Evolutionary conservation across 2,797 vertebrate species (phyloP), one percentile per base, ranked within the genome.

Genomic region (Melopsittacus undulatus): DNA sequence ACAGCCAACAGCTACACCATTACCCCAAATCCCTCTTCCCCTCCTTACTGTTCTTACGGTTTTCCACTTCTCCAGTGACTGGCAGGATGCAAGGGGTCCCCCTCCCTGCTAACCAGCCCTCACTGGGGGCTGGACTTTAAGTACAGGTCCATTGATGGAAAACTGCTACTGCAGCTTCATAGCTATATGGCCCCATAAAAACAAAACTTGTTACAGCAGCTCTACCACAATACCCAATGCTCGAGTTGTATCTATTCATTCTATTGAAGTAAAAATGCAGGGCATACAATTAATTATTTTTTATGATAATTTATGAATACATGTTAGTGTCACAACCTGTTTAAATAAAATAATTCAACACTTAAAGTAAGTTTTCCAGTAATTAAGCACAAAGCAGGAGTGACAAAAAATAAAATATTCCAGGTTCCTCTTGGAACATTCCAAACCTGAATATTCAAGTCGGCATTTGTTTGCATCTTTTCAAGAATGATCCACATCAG

Each of bases 331-430:
- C 29, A 74, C 40, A 75, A 46, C 7, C 46, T 95, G 34, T 42
- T 83, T 82, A 43, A 59, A 61, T 6, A 74, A 36, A 49, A 63
- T 66, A 48, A 84, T 64, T 34, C 36, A 66, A 46, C 9, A n/a
- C 13, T 52, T 61, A 42, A 36, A 68, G 67, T 68, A 79, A 19
- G 48, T 59, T 88, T 88, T 61, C 42, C 64, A 79, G 42, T 24
- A 43, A 78, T 51, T 40, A 69, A 78, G 27, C 43, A 86, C 49
- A 89, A 74, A 86, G 29, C 51, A 85, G 40, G 30, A 63, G 40
- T 64, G 49, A 52, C 43, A 77, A 96, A 92, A 93, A 56, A 15
- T 16, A 70, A 81, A 93, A 63, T 52, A 57, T 54, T 90, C 22
- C 45, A 32, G 9, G 88, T 92, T 63, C 24, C 34, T 59, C 24